Base-by-base conservation (phyloP, 2,888 invertebrate species). In the Xiphydria camelus region DNA sequence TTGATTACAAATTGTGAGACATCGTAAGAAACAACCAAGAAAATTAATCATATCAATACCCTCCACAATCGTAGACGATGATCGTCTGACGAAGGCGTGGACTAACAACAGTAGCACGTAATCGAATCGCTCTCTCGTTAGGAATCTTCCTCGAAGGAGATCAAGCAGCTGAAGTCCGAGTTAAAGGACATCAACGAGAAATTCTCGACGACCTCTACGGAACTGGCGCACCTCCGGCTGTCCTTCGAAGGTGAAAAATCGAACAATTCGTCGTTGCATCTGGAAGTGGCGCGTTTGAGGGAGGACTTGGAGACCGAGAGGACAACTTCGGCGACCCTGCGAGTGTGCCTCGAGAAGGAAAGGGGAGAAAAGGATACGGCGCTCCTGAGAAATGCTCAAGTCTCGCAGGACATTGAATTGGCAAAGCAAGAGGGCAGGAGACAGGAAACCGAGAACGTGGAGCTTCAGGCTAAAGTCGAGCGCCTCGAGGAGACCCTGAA, bases 391-490 rank as follows among this genome's bases (percentile, higher is more conserved):
- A 91, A 89, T 70, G 91, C 91, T 2, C 87, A 89, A 76, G 85
- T 91, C 61, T 90, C 90, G 0, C 91, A 91, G 70, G 86, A 86
- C 51, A 82, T 88, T 61, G 89, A 91, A 71, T 79, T 90, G 64
- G 82, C 86, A 1, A 85, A 85, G 63, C 87, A 89, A 63, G 84
- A 89, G 59, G 82, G 86, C 68, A 80, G 87, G 14, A 82, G 85
- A 52, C 86, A 88, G 60, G 85, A 87, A 68, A 69, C 73, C 0
- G 87, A 88, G 68, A 80, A 82, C 44, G 70, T 74, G 1, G 88
- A 88, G 5, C 66, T 86, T 21, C 79, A 82, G 57, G 78, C 70
- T 44, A 83, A 81, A 72, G 72, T 86, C 7, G 70, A 77, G 0
- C 78, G 77, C 25, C 64, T 84, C 46, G 86, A 84, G 73, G 79